phyloP scores from a whole-genome alignment of 1,140 invertebrate species.

The Solen grandis region DNA sequence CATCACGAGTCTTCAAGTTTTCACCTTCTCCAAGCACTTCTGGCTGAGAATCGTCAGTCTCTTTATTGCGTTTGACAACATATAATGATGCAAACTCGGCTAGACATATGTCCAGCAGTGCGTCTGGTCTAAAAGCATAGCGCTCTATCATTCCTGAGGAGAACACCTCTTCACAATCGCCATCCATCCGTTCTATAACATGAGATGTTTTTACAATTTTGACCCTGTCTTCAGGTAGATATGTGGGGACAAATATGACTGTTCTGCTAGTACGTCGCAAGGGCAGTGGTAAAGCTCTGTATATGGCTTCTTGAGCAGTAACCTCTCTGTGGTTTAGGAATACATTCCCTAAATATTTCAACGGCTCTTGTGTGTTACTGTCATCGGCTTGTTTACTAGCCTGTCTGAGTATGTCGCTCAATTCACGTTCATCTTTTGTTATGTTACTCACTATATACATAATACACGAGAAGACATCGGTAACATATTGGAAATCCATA shows the following conservation, averaged over 20 bases:
- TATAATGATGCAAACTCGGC: constrained; percentile 8
- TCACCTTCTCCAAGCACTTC: constrained; percentile 6
- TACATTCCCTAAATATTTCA: constrained; percentile 24
- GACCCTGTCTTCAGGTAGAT: constrained; percentile 12
- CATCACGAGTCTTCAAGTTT: background rate
- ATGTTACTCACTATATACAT: constrained; percentile 14
- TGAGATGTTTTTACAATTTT: constrained; percentile 10
- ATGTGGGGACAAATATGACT: constrained; percentile 31
- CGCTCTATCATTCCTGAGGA: constrained; percentile 16
- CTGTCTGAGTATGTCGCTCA: constrained; percentile 9
- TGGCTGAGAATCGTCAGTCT: constrained; percentile 11
- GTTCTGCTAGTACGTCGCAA: constrained; percentile 19
- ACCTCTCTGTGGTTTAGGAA: constrained; percentile 23
- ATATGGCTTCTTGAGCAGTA: constrained; percentile 21
- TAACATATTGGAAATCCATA: constrained; percentile 6
- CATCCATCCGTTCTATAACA: constrained; percentile 19
- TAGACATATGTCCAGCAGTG: background rate
- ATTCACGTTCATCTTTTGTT: constrained; percentile 5
- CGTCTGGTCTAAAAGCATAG: constrained; percentile 32
- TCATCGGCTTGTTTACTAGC: constrained; percentile 30
- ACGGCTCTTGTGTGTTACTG: constrained; percentile 9
- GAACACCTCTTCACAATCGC: constrained; percentile 27
- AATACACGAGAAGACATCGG: background rate
- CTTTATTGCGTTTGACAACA: constrained; percentile 1
- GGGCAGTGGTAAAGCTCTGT: constrained; percentile 16